Conservation (phyloP, 1,140 invertebrate species). For the Brachionus rotundiformis region DNA sequence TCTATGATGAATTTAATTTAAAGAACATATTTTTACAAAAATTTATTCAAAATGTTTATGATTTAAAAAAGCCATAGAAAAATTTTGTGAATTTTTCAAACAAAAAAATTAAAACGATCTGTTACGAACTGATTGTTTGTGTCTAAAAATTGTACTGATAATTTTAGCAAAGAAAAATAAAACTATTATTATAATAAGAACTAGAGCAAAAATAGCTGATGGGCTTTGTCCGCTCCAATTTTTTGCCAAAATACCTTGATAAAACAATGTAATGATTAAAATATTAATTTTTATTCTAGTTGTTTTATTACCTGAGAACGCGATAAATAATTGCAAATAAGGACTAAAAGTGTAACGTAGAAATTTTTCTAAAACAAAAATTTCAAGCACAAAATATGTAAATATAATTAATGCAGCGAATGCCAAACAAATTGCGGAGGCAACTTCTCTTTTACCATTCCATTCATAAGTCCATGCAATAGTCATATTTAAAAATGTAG, state of each 20-base stretch:
- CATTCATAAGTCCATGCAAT: conserved; percentile 55
- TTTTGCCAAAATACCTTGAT: conserved; percentile 22
- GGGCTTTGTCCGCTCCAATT: conserved; percentile 23
- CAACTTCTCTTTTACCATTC: conserved; percentile 49
- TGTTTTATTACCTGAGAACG: conserved; percentile 55
- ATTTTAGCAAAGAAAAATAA: conserved; percentile 35
- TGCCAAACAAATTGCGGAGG: neutral
- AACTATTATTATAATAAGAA: neutral
- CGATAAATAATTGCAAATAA: conserved; percentile 57
- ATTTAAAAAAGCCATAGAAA: too few relatives aligned
- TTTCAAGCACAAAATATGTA: conserved; percentile 55
- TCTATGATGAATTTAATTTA: too few relatives aligned
- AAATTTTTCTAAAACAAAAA: conserved; percentile 56
- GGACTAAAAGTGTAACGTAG: conserved; percentile 58
- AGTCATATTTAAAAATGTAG: conserved; percentile 58
- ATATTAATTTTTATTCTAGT: neutral
- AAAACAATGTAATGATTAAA: neutral
- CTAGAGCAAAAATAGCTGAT: neutral
- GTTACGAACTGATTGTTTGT: neutral
- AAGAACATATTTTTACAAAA: too few relatives aligned
- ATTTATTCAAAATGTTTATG: too few relatives aligned
- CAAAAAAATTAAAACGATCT: neutral
- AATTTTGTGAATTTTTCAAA: too few relatives aligned
- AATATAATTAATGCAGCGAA: conserved; percentile 52
- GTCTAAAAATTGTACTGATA: conserved; percentile 8